Evolutionary conservation across 2,797 vertebrate species (phyloP).

Genomic region (Rhyacichthys aspro): DNA sequence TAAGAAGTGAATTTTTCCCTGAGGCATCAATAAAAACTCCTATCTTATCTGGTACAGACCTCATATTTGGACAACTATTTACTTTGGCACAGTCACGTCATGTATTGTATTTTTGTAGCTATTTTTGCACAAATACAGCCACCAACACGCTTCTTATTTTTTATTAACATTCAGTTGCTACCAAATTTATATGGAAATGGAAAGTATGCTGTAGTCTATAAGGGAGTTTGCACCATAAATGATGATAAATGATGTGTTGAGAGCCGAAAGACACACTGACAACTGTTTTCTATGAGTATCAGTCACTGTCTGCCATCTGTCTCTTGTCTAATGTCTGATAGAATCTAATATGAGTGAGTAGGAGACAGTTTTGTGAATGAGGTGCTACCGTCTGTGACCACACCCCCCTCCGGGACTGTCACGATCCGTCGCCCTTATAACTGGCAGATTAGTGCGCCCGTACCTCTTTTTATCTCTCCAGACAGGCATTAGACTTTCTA

Average conservation of each 20-base stretch:
- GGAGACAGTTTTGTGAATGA: slow-evolving; percentile 4
- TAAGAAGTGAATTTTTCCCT: no score
- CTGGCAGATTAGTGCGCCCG: slow-evolving; percentile 46
- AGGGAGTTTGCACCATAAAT: not conserved
- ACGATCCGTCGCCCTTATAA: slow-evolving; percentile 24
- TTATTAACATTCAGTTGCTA: no score
- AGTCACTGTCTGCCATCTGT: slow-evolving; percentile 6
- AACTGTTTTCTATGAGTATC: slow-evolving; percentile 10
- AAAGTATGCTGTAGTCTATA: no score
- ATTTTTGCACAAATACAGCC: no score
- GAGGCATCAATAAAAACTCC: no score
- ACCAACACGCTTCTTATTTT: no score
- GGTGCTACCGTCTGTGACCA: slow-evolving; percentile 7
- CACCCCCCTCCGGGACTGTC: slow-evolving; percentile 17
- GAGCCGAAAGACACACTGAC: not conserved
- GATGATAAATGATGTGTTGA: not conserved
- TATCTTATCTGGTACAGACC: no score
- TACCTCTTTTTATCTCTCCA: slow-evolving; percentile 48
- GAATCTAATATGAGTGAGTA: slow-evolving; percentile 2
- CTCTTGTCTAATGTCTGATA: slow-evolving; percentile 7
- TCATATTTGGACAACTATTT: no score
- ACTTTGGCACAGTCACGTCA: no score
- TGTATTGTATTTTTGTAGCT: no score
- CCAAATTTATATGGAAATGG: no score
- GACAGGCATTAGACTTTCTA: slow-evolving; percentile 62